A percentile compares a stretch with the other conserved stretches of the same genome.
Conservation (phyloP, 2,113 vertebrate species). For the Amazona vittata region DNA sequence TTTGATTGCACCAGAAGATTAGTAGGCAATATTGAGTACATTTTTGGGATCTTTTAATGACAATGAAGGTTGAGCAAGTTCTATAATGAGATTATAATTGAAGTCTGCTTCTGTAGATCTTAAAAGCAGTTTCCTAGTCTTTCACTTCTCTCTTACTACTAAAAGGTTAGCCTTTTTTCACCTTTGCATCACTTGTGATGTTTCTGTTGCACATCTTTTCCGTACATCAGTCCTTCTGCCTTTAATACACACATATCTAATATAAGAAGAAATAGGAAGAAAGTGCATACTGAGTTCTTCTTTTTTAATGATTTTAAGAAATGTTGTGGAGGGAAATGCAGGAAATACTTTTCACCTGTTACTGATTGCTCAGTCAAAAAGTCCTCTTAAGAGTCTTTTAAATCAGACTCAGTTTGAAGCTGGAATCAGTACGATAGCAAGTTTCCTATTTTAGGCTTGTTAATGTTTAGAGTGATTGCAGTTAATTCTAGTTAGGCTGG, state of each 20-base stretch:
- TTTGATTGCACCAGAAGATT: neutral
- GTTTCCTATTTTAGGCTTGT: neutral
- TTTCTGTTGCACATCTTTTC: neutral
- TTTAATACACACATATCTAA: neutral
- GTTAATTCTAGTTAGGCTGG: neutral
- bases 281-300: neutral
- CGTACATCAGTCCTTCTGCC: neutral
- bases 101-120: neutral
- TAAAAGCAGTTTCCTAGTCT: neutral
- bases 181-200: neutral
- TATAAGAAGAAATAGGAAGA: neutral
- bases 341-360: neutral
- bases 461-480: neutral
- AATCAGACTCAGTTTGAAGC: neutral
- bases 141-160: neutral
- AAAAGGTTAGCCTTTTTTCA: neutral
- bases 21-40: neutral
- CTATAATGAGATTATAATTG: neutral
- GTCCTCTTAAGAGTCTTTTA: neutral
- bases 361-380: neutral
- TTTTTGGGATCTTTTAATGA: neutral
- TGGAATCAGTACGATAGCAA: rapidly evolving
- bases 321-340: neutral
- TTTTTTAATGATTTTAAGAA: neutral
- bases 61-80: neutral